Base-by-base conservation (phyloP, 2,113 vertebrate species). In the Stigmatopora nigra region DNA sequence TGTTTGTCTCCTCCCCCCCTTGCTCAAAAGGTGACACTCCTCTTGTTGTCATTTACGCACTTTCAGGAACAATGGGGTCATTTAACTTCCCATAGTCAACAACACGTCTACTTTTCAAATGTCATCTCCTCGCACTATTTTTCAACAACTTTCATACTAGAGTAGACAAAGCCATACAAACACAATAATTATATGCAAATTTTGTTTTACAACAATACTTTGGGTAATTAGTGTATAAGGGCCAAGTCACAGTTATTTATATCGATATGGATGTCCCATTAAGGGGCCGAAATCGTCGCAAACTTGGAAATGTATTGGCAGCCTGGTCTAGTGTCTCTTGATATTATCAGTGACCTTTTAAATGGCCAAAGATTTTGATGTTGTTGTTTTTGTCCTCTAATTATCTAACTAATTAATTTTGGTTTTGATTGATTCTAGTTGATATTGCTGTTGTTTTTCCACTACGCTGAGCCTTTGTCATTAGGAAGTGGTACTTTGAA, bases 61-160 rank as follows among this genome's bases (percentile, higher is more conserved):
- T 69, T 65, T 83, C 77, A 82, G 78, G 70, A 70, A 81, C 78
- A 82, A 78, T 79, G 69, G 22, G 68, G 66, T 14, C 68, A 74
- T 75, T 68, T 66, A 58, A 64, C 64, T 62, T 77, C 67, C 46
- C 55, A 52, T 61, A 58, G 68, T 78, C 62, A 72, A 69, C 67
- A 80, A 56, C 62, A 63, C 56, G 59, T 65, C 73, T 64, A 61
- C 78, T 71, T 81, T 82, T 79, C 57, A 87, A 87, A 83, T 86
- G 76, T 35, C 86, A 82, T 20, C 64, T 51, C 36, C 64, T 15
- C 19, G 14, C 19, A 56, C 53, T 56, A 22, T 7, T 25, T 46
- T 61, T 63, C 47, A 35, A 65, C 62, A 19, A 59, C 57, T 59
- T 59, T 5, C n/a, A 5, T 2, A 20, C 53, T 5, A 55, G 53